Conservation (phyloP, 64 coral and sea anemone species). For the Actinia equina region DNA sequence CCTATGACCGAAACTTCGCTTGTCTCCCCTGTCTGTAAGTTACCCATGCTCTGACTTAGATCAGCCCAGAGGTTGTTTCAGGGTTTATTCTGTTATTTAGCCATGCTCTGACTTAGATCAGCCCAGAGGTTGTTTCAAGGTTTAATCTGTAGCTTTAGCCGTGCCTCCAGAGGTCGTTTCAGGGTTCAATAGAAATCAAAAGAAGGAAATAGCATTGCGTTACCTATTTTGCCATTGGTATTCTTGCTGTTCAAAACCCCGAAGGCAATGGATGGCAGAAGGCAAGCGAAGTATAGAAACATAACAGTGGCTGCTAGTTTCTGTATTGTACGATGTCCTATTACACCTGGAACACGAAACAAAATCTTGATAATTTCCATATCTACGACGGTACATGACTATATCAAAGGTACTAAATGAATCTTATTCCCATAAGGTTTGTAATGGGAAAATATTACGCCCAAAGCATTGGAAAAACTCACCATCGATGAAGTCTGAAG, state of each 20-base stretch:
- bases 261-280: conserved; percentile 83
- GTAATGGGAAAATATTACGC: too few species aligned
- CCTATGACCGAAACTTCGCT: too few species aligned
- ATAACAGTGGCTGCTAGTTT: conserved; percentile 68
- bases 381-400: not conserved
- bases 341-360: conserved; percentile 40
- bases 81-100: too few species aligned
- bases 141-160: too few species aligned
- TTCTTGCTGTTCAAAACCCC: conserved; percentile 85
- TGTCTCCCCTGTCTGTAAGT: too few species aligned
- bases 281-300: conserved; percentile 81
- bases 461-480: not conserved
- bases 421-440: too few species aligned
- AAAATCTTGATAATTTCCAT: not conserved
- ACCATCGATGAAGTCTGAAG: conserved; percentile 78
- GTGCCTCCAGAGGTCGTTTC: too few species aligned
- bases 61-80: too few species aligned
- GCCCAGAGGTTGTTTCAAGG: too few species aligned
- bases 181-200: not conserved
- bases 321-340: conserved; percentile 57
- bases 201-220: not conserved
- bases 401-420: too few species aligned
- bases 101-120: too few species aligned
- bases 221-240: conserved; percentile 78
- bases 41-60: too few species aligned